A percentile compares a stretch with the other conserved stretches of the same genome.
Conservation (phyloP, 2,113 vertebrate genomes). For the Machaerirhynchus nigripectus region DNA sequence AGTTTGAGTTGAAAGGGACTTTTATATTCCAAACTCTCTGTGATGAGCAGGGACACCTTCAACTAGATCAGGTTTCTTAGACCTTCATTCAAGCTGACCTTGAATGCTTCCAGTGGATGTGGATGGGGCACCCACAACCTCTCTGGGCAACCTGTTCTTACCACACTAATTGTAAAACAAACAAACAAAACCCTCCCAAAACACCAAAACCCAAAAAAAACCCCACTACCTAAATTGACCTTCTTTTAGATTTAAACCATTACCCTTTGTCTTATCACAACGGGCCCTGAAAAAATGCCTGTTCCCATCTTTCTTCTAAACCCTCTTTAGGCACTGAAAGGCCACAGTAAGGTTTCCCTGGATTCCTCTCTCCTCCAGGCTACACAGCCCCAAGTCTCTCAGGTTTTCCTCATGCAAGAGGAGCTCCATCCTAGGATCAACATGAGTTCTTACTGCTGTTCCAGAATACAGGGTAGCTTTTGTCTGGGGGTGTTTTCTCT, state of each 20-base stretch:
- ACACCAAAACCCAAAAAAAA: not conserved
- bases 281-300: not conserved
- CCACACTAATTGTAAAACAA: not conserved
- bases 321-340: not conserved
- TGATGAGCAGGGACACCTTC: not conserved
- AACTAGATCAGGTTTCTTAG: not conserved
- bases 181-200: not conserved
- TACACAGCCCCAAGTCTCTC: no score
- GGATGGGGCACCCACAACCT: not conserved
- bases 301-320: no score
- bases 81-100: not conserved
- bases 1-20: not conserved
- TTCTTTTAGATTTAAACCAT: not conserved
- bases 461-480: not conserved
- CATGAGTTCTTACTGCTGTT: not conserved
- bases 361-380: not conserved
- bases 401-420: not conserved
- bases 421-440: not conserved
- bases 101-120: not conserved
- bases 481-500: not conserved
- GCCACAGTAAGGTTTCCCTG: fast-evolving
- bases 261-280: not conserved
- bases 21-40: not conserved
- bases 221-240: no score
- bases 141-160: not conserved